phyloP scores from a whole-genome alignment of 2,113 vertebrate species.

The Stercorarius parasiticus region DNA sequence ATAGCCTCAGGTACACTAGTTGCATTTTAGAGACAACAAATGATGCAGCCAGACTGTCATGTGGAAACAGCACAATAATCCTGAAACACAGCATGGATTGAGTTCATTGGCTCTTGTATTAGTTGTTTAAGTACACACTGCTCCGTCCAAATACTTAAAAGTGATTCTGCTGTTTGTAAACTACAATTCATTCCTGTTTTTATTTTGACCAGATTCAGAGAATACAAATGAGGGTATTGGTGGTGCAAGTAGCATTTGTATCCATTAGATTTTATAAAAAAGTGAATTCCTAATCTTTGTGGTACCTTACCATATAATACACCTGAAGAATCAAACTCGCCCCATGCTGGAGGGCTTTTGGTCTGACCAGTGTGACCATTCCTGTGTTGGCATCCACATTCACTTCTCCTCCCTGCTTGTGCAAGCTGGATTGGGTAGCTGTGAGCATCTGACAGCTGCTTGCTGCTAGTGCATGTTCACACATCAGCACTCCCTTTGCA shows the following conservation, averaged over 20 bases:
- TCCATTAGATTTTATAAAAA: neutral
- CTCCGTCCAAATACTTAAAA: neutral
- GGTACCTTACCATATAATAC: neutral
- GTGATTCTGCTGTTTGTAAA: neutral
- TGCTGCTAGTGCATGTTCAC: neutral
- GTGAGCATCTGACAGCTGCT: neutral
- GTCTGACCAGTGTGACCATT: neutral
- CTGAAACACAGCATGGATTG: neutral
- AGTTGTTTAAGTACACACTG: neutral
- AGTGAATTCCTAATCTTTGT: neutral
- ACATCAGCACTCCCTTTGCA: neutral
- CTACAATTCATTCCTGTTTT: neutral
- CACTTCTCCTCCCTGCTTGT: neutral
- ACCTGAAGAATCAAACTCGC: neutral
- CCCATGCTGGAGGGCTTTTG: neutral
- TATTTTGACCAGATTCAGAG: neutral
- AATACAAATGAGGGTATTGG: neutral
- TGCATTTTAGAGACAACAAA: neutral
- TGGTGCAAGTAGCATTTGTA: neutral
- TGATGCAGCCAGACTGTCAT: neutral
- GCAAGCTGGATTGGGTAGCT: neutral
- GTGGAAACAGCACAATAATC: neutral
- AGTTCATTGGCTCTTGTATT: neutral
- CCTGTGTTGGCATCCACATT: neutral
- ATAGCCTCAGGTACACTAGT: neutral